Percentiles rank a stretch among this genome's conserved stretches.
phyloP scores from a whole-genome alignment of 2,888 invertebrate genomes.

The Loripinus fragilis region DNA sequence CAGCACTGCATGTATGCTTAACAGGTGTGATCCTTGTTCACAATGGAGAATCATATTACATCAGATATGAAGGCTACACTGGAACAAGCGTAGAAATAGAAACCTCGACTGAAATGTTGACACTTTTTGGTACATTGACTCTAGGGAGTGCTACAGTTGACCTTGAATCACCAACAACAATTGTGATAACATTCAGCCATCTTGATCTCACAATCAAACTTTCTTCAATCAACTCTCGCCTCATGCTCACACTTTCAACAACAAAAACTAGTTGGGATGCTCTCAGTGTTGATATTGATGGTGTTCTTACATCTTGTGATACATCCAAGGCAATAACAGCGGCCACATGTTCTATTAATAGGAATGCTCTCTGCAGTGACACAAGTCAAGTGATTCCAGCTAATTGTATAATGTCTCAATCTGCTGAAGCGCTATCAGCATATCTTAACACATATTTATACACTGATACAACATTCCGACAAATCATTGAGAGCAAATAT shows the following conservation, averaged over 20 bases:
- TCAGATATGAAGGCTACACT: constrained; percentile 45
- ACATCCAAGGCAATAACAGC: constrained; percentile 54
- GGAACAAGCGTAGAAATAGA: constrained; percentile 40
- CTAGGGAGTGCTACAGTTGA: constrained; percentile 48
- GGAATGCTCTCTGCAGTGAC: constrained; percentile 50
- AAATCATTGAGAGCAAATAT: constrained; percentile 42
- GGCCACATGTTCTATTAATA: constrained; percentile 44
- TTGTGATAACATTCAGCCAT: constrained; percentile 42
- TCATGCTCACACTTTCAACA: constrained; percentile 50
- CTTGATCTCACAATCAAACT: constrained; percentile 47
- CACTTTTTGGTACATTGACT: constrained; percentile 45
- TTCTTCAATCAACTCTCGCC: constrained; percentile 47
- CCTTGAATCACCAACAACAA: constrained; percentile 51
- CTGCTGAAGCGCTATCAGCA: constrained; percentile 41
- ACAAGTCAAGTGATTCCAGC: constrained; percentile 40
- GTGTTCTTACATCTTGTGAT: constrained; percentile 59
- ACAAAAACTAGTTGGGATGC: constrained; percentile 47
- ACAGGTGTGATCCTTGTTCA: constrained; percentile 48
- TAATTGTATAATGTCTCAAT: constrained; percentile 51
- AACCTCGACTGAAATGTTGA: constrained; percentile 16
- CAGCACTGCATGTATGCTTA: constrained; percentile 41
- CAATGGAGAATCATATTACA: constrained; percentile 45
- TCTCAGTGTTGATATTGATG: constrained; percentile 40
- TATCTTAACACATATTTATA: constrained; percentile 42
- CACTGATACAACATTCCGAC: constrained; percentile 44